Conservation (phyloP, 2,888 invertebrate species). For the Ophraella communa region DNA sequence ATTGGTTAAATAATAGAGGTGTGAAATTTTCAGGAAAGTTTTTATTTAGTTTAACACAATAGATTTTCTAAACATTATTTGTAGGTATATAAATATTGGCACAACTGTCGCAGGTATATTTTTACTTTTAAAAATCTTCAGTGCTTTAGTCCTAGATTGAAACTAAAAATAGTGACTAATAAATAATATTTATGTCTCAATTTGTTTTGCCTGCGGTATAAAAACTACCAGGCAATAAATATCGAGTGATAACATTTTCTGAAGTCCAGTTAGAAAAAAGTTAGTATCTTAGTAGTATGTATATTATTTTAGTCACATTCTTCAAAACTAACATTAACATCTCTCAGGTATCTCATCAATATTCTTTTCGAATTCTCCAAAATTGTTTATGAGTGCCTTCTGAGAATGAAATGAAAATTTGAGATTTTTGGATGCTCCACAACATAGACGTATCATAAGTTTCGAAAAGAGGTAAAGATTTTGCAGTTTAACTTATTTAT, state of each 20-base stretch:
- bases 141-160: not conserved
- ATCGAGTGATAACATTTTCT: conserved; percentile 36
- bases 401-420: conserved; percentile 37
- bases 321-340: conserved; percentile 39
- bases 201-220: not conserved
- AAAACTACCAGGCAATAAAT: conserved; percentile 32
- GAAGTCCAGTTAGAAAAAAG: conserved; percentile 16
- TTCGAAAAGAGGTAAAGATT: not conserved
- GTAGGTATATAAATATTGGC: too few species aligned
- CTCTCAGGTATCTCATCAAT: conserved; percentile 42
- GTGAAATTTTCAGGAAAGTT: too few species aligned
- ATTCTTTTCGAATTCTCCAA: conserved; percentile 40
- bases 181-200: not conserved
- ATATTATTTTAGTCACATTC: conserved; percentile 44
- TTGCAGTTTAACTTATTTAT: not conserved
- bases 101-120: too few species aligned
- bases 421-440: conserved; percentile 28
- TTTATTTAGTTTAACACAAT: too few species aligned
- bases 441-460: not conserved
- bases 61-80: too few species aligned
- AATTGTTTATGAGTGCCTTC: conserved; percentile 42
- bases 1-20: too few species aligned
- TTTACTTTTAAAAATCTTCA: too few species aligned
- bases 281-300: conserved; percentile 33
- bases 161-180: not conserved